These are phyloP conservation scores for Tychaedon coryphoeus DNA, from an alignment of 2,113 vertebrate genomes.

Conservation along the genomic window DNA sequence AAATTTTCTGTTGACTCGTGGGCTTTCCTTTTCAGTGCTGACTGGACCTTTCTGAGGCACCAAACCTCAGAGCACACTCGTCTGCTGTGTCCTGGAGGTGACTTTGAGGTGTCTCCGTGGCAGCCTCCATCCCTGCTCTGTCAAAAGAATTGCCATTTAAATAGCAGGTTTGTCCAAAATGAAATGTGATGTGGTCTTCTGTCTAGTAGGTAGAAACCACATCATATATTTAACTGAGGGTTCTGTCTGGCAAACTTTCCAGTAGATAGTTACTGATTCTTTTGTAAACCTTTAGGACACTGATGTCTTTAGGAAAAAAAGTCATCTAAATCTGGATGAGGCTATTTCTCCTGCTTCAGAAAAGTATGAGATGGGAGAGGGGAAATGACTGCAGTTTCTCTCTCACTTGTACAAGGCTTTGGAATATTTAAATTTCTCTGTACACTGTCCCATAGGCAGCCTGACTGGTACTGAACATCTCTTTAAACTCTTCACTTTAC, in stretches of 20 bases:
- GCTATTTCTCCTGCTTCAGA: background rate
- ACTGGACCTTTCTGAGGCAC: background rate
- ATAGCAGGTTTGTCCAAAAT: background rate
- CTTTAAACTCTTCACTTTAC: background rate
- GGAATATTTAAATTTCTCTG: background rate
- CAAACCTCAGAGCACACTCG: background rate
- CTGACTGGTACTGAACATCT: background rate
- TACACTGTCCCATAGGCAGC: background rate
- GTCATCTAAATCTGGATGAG: background rate
- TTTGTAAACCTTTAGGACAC: background rate
- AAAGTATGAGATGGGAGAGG: background rate
- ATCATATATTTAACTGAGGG: background rate
- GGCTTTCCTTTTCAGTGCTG: constrained; percentile 4
- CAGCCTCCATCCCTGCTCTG: background rate
- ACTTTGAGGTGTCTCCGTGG: background rate
- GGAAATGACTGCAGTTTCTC: background rate
- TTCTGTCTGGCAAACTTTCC: background rate
- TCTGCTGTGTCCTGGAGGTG: background rate
- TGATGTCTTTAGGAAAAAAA: background rate
- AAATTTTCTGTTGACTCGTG: constrained; percentile 14
- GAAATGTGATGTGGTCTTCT: background rate
- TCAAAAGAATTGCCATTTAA: background rate
- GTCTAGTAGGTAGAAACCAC: background rate
- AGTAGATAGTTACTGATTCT: background rate
- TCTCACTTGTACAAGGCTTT: background rate